These are phyloP conservation scores for Anhinga rufa DNA, from an alignment of 2,113 vertebrate genomes.

Conservation along the genomic window DNA sequence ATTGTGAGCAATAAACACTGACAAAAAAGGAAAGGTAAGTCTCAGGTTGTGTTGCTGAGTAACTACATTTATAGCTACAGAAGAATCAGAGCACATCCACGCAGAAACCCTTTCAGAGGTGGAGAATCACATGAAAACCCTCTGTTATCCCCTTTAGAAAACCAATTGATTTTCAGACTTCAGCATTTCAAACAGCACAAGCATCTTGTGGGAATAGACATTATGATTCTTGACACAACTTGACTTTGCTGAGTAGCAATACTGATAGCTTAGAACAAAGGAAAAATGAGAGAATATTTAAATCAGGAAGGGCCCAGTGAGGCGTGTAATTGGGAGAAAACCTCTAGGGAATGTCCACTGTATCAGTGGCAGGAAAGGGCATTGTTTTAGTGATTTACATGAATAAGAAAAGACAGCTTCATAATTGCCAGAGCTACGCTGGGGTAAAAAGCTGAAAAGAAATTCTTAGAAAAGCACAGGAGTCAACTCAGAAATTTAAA, in stretches of 20 bases:
- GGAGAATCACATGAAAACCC: neutral
- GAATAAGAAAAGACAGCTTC: slow-evolving; percentile 59
- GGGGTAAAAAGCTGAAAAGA: neutral
- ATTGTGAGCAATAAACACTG: neutral
- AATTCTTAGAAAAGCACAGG: neutral
- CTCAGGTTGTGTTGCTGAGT: neutral
- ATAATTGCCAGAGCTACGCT: neutral
- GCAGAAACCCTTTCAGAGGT: neutral
- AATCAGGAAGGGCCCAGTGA: slow-evolving; percentile 46
- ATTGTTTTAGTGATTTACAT: slow-evolving; percentile 47
- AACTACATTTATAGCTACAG: neutral
- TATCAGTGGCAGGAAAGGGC: slow-evolving; percentile 37
- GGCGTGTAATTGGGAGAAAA: slow-evolving; percentile 69
- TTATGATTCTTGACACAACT: neutral
- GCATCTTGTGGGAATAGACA: neutral
- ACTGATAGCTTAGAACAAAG: slow-evolving; percentile 48
- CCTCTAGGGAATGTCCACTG: slow-evolving; percentile 36
- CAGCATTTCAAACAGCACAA: neutral
- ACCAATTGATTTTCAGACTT: neutral
- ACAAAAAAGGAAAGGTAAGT: neutral
- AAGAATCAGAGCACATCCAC: neutral
- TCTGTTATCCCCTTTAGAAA: neutral
- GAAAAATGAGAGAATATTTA: slow-evolving; percentile 58
- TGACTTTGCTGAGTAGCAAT: neutral
- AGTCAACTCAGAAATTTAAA: neutral